phyloP scores from a whole-genome alignment of 2,797 vertebrate genomes.

The Tapera naevia region DNA sequence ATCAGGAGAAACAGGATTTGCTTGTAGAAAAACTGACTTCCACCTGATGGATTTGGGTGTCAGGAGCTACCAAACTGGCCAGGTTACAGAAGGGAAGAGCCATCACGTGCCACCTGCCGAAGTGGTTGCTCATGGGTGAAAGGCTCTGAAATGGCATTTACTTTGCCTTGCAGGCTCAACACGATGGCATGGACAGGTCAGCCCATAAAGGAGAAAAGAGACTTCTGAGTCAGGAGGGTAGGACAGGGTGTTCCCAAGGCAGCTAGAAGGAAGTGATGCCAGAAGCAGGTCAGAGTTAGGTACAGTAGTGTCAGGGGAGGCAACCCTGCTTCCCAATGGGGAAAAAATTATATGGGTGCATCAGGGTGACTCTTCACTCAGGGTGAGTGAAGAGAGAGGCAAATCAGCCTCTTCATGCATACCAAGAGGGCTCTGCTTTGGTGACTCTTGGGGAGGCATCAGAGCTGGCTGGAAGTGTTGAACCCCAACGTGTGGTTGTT shows the following conservation, averaged over 20 bases:
- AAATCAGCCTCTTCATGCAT: neutral
- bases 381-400: no score
- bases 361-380: neutral
- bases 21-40: neutral
- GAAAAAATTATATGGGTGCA: neutral
- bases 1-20: neutral
- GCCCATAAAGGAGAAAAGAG: neutral
- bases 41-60: neutral
- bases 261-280: neutral
- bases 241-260: neutral
- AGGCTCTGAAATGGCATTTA: neutral
- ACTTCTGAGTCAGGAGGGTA: neutral
- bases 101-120: neutral
- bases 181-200: rapidly evolving
- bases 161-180: neutral
- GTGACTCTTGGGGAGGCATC: neutral
- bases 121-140: neutral
- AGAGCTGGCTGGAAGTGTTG: neutral
- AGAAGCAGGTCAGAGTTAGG: neutral
- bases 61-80: neutral
- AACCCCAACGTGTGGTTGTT: rapidly evolving
- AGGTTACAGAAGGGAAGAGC: neutral
- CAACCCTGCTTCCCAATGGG: neutral
- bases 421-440: neutral
- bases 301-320: neutral